These are phyloP conservation scores for Poecilobothrus nobilitatus DNA, from an alignment of 2,888 invertebrate species.

Conservation along the genomic window DNA sequence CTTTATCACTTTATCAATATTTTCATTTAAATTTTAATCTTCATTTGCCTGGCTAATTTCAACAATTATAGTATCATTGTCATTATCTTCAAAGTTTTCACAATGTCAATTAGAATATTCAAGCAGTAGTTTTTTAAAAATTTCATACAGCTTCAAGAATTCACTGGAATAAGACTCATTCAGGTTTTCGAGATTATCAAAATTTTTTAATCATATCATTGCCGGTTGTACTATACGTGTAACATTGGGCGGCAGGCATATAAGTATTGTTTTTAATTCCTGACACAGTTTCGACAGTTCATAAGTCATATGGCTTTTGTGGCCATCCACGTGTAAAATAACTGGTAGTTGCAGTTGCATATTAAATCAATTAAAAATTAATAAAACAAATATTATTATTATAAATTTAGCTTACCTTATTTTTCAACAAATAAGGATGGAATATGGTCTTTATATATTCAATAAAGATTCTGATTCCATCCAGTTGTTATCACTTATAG, in stretches of 20 bases:
- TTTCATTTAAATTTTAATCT: too few species aligned
- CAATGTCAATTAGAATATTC: too few species aligned
- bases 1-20: too few species aligned
- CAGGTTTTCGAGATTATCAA: too few species aligned
- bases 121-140: too few species aligned
- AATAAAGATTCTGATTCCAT: conserved; percentile 34
- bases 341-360: neutral
- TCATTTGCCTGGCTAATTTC: too few species aligned
- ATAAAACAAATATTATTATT: neutral
- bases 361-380: too few species aligned
- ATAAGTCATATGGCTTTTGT: neutral
- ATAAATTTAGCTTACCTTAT: neutral
- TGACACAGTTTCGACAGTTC: conserved; percentile 9
- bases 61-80: too few species aligned
- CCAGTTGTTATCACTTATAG: conserved; percentile 40
- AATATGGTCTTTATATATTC: conserved; percentile 25
- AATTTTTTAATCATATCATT: too few species aligned
- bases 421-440: conserved; percentile 19
- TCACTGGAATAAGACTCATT: too few species aligned
- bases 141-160: too few species aligned
- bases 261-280: conserved; percentile 5
- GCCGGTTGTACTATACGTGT: conserved; percentile 14
- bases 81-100: too few species aligned
- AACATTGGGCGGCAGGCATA: conserved; percentile 11
- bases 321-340: conserved; percentile 5